Evolutionary conservation across 2,888 invertebrate species (phyloP), one percentile per base, ranked within the genome.

Genomic region (Heliconius cydno): DNA sequence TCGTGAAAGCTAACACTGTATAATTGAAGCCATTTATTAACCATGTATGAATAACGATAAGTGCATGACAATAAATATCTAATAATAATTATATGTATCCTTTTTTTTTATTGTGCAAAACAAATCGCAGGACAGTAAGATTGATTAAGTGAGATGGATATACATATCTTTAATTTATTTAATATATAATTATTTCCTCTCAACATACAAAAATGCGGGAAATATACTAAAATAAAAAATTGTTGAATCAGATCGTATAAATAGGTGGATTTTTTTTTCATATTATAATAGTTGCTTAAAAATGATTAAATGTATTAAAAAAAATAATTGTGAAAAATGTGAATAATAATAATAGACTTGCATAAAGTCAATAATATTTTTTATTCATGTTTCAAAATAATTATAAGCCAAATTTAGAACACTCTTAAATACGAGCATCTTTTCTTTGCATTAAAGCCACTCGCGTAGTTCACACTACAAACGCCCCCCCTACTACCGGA

Each of bases 331-430:
- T 34, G 10, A 60, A 15, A 72, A 60, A 34, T 34, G 73, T 60
- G 73, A 60, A 60, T 34, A 60, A 73, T 70, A 67, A 67, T 70
- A 70, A 70, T 73, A 73, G 73, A 73, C 57, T 73, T 73, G 60
- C 34, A 73, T 73, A 60, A 70, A 73, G 73, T 73, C 65, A 65
- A 65, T 75, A 63, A 75, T 75, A 60, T 63, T 75, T 75, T 75
- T 65, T 75, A 65, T 65, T 75, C 75, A 75, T 75, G 75, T 65
- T 65, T 41, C 38, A 75, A 65, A 75, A 75, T 75, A 75, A 75
- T 75, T 75, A 75, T 75, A 75, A 65, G 75, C 63, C 65, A 75
- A 60, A 73, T 73, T 73, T 73, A n/a, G 73, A 73, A 73, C 73
- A 60, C 73, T 72, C 72, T 73, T 57, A 60, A 73, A 57, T 30